phyloP scores from a whole-genome alignment of 2,797 vertebrate genomes.

The Cyprinella venusta region DNA sequence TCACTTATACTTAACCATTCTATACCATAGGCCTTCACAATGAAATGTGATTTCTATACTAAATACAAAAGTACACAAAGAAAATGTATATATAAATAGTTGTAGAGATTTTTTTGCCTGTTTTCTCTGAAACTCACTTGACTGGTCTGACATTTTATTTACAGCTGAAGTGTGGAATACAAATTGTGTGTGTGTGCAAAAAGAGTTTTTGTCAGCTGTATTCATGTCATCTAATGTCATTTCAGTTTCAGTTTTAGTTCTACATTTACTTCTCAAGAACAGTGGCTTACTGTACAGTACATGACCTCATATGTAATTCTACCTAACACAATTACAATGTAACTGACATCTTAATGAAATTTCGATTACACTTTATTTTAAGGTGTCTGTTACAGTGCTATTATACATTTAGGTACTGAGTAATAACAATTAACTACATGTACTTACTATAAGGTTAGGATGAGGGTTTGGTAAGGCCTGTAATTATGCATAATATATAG shows the following conservation, averaged over 20 bases:
- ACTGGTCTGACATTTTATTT: neutral
- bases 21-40: neutral
- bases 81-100: neutral
- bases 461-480: no score
- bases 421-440: no score
- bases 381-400: no score
- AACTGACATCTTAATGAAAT: neutral
- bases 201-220: neutral
- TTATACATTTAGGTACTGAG: no score
- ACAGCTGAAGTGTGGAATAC: neutral
- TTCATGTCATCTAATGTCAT: neutral
- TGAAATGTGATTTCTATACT: neutral
- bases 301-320: neutral
- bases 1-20: neutral
- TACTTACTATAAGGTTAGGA: no score
- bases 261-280: neutral
- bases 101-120: neutral
- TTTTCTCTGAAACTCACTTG: neutral
- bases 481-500: no score
- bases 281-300: neutral
- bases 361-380: neutral
- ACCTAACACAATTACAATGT: neutral
- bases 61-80: neutral
- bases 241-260: neutral
- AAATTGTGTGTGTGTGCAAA: neutral